A percentile compares a stretch with the other conserved stretches of the same genome.
Evolutionary conservation across 2,797 vertebrate species (phyloP).

Genomic region (Lophius americanus): DNA sequence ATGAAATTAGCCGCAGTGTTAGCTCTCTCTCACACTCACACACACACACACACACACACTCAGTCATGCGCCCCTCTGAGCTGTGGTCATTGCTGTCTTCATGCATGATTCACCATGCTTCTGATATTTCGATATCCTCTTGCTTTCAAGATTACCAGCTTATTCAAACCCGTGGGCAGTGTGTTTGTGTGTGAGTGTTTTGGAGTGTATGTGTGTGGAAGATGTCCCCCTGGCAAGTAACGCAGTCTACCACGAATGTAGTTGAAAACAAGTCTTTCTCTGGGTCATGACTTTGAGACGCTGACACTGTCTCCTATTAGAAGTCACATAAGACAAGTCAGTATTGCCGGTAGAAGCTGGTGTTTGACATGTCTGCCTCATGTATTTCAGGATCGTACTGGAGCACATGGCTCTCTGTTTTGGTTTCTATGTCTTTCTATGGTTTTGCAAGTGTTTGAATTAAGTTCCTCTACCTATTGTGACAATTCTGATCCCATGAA

Average conservation of each 20-base stretch:
- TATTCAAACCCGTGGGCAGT: constrained; percentile 36
- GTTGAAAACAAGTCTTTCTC: constrained; percentile 27
- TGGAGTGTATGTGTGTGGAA: constrained; percentile 2
- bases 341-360: constrained; percentile 22
- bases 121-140: constrained; percentile 54
- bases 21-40: not conserved
- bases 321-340: too few species aligned
- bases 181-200: constrained; percentile 17
- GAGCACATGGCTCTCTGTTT: too few species aligned
- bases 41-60: not conserved
- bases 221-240: constrained; percentile 25
- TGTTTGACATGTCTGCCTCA: constrained; percentile 15
- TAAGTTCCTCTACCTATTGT: too few species aligned
- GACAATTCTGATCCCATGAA: too few species aligned
- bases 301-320: constrained; percentile 17
- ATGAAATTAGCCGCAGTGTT: not conserved
- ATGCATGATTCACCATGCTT: constrained; percentile 52
- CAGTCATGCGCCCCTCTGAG: constrained; percentile 13
- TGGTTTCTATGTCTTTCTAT: too few species aligned
- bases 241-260: constrained; percentile 15
- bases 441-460: too few species aligned
- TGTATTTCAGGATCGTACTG: too few species aligned
- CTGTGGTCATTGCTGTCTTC: constrained; percentile 44
- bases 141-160: constrained; percentile 51
- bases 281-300: constrained; percentile 30